Evolutionary conservation across 2,888 invertebrate species (phyloP).

Genomic region (Fissipunctia ypsillon): DNA sequence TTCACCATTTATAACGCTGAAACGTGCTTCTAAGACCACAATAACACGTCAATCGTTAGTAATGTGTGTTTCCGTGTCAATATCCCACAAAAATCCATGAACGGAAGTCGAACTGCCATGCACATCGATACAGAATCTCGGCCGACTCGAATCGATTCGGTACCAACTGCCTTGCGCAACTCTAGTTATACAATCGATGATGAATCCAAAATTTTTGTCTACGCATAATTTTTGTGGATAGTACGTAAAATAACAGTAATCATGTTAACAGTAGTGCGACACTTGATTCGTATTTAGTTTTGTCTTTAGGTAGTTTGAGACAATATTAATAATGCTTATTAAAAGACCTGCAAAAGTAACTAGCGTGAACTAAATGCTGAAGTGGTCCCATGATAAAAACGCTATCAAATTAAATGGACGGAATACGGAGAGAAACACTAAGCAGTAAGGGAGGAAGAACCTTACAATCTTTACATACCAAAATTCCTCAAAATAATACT

Average conservation of each 20-base stretch:
- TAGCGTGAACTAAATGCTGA: no score
- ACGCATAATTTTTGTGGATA: conserved; percentile 42
- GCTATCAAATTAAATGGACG: no score
- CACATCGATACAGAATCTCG: conserved; percentile 59
- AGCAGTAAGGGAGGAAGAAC: no score
- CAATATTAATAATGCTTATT: not conserved
- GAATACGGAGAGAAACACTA: no score
- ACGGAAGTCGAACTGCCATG: conserved; percentile 61
- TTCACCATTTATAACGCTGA: not conserved
- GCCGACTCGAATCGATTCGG: conserved; percentile 69
- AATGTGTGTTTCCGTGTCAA: conserved; percentile 66
- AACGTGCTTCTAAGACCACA: conserved; percentile 13
- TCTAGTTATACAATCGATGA: conserved; percentile 61
- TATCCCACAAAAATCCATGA: conserved; percentile 32
- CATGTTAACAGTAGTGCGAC: conserved; percentile 4
- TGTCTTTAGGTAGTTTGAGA: not conserved
- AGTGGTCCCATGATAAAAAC: no score
- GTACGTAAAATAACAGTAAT: conserved; percentile 29
- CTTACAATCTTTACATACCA: not conserved
- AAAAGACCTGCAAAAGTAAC: no score
- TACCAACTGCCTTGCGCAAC: conserved; percentile 64
- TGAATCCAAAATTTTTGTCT: conserved; percentile 31
- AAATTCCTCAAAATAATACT: conserved; percentile 24
- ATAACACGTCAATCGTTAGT: conserved; percentile 21
- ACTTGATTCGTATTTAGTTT: conserved; percentile 26